Base-by-base conservation (phyloP, 1,140 invertebrate species). In the Tribolium castaneum region DNA sequence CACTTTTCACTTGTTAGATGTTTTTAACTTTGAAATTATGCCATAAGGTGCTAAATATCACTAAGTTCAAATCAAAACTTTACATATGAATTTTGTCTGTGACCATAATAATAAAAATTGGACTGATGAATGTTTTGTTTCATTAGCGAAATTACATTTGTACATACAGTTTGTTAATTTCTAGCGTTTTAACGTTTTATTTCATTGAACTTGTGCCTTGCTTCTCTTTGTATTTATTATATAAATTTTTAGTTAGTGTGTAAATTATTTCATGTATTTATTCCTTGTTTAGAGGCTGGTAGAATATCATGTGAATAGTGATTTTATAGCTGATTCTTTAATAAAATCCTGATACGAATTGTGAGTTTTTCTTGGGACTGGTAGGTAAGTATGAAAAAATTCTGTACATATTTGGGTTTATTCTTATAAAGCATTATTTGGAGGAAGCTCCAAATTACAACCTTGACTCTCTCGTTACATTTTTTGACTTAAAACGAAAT, bases 121-220 rank as follows among this genome's bases (percentile, higher is more conserved):
- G 19, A 73, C 13, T 12, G n/a, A 16, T 52, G 30, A 12, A 30
- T 30, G 5, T 30, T 52, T n/a, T 75, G 16, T 19, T 52, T 52
- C 35, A 75, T 75, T 35, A 35, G 35, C 59, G 0, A 10, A 34
- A 14, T 56, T 56, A 75, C 30, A 30, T 75, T 35, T 56, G 35
- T 56, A 19, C 30, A 54, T 56, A 19, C 22, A 49, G n/a, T 75
- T 76, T 76, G 35, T 66, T 75, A 13, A 14, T 52, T 71, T 35
- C 14, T 74, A 71, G 25, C 30, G 56, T 75, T 79, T 79, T 79
- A 76, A 76, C 45, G 16, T 77, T 25, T 45, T 13, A 39, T 76
- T 79, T 79, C 78, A 80, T 82, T 76, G 54, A 79, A 81, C 62
- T 80, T 82, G 79, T 80, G 79, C 79, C 79, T 82, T 82, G 81